phyloP scores from a whole-genome alignment of 2,888 invertebrate genomes.

The Eupithecia subfuscata region DNA sequence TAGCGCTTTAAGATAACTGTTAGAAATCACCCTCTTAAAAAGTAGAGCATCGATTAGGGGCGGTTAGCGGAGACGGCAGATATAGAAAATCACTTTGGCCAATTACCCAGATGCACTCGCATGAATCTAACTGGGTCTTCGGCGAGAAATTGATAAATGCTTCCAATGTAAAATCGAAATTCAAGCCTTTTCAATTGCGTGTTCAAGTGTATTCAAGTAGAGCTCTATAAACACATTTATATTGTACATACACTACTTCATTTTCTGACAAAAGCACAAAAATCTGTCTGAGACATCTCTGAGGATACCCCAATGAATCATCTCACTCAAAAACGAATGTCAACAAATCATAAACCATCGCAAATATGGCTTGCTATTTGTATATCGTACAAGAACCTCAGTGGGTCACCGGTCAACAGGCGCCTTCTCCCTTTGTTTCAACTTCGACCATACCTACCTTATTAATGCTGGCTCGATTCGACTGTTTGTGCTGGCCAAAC shows the following conservation, averaged over 20 bases:
- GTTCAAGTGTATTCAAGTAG: background rate
- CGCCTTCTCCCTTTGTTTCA: constrained; percentile 40
- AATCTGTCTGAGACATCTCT: constrained; percentile 1
- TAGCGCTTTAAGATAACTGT: constrained; percentile 19
- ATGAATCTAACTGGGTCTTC: constrained; percentile 26
- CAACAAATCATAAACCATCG: constrained; percentile 29
- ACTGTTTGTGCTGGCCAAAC: constrained; percentile 54
- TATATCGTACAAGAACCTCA: constrained; percentile 44
- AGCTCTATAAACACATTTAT: background rate
- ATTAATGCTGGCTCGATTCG: constrained; percentile 16
- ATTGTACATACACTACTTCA: background rate
- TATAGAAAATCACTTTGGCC: constrained; percentile 38
- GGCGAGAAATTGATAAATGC: background rate
- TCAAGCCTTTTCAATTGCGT: background rate
- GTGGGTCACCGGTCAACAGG: constrained; percentile 40
- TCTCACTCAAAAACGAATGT: constrained; percentile 29
- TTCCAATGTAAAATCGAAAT: background rate
- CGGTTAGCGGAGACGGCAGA: constrained; percentile 36
- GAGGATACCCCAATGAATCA: constrained; percentile 37
- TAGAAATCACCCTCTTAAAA: constrained; percentile 36
- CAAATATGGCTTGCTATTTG: constrained; percentile 44
- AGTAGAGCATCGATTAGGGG: constrained; percentile 41
- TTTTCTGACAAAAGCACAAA: background rate
- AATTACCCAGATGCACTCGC: constrained; percentile 28
- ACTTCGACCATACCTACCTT: background rate